phyloP scores from a whole-genome alignment of 2,888 invertebrate genomes.

The Pharmacophagus antenor region DNA sequence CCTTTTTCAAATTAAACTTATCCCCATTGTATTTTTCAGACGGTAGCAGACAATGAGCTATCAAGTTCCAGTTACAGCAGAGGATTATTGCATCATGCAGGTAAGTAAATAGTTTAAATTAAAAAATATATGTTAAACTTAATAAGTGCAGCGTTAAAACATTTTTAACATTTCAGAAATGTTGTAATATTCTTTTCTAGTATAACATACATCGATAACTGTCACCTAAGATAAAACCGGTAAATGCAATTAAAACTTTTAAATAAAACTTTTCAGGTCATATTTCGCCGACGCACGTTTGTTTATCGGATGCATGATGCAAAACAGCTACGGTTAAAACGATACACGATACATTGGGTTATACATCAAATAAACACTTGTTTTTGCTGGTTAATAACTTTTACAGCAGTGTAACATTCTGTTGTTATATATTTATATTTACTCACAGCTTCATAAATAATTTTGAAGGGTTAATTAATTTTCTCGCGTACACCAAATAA shows the following conservation, averaged over 20 bases:
- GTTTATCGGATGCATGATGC: slow-evolving; percentile 1
- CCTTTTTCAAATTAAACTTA: background rate
- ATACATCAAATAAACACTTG: background rate
- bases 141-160: background rate
- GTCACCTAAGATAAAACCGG: background rate
- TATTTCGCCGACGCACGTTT: slow-evolving; percentile 8
- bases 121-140: too few relatives aligned
- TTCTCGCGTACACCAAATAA: too few relatives aligned
- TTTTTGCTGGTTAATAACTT: background rate
- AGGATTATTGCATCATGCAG: slow-evolving; percentile 59
- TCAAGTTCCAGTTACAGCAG: slow-evolving; percentile 61
- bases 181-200: background rate
- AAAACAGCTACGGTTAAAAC: slow-evolving; percentile 8
- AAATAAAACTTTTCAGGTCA: slow-evolving; percentile 3
- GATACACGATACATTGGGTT: background rate
- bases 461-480: too few relatives aligned
- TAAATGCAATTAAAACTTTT: background rate
- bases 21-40: slow-evolving; percentile 53
- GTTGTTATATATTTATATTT: too few relatives aligned
- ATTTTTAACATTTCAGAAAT: background rate
- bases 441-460: background rate
- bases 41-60: slow-evolving; percentile 57
- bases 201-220: background rate
- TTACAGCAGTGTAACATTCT: too few relatives aligned
- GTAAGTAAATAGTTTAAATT: slow-evolving; percentile 35